These are phyloP conservation scores for Brachyopa scutellaris DNA, from an alignment of 2,888 invertebrate genomes.

Conservation along the genomic window DNA sequence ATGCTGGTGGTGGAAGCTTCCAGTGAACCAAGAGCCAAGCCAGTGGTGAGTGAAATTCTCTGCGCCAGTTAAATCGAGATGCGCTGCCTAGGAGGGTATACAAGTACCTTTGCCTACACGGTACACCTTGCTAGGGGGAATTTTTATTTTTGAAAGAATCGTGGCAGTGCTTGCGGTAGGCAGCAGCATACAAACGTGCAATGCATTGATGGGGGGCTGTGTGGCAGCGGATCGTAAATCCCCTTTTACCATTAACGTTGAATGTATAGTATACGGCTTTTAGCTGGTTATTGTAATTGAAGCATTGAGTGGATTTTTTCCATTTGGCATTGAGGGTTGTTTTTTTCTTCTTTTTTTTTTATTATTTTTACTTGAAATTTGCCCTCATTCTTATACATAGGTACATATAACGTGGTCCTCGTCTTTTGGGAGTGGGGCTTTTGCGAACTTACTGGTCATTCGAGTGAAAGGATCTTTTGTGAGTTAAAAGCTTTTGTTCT, in stretches of 20 bases:
- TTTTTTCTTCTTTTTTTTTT: conserved; percentile 9
- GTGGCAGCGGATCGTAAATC: conserved; percentile 53
- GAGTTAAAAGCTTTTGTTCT: conserved; percentile 11
- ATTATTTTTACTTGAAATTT: conserved; percentile 44
- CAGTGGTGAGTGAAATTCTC: conserved; percentile 3
- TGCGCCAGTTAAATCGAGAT: conserved; percentile 34
- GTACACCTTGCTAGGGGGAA: conserved; percentile 24
- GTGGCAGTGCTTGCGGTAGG: conserved; percentile 62
- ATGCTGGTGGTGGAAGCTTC: conserved; percentile 47
- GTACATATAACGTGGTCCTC: conserved; percentile 5
- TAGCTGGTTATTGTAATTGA: conserved; percentile 64
- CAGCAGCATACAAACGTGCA: conserved; percentile 71
- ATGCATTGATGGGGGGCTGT: conserved; percentile 51
- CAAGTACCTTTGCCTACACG: conserved; percentile 27
- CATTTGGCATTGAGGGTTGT: conserved; percentile 54
- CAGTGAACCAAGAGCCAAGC: conserved; percentile 18
- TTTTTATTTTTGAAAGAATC: conserved; percentile 66
- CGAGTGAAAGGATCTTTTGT: conserved; percentile 15
- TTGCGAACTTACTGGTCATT: conserved; percentile 9
- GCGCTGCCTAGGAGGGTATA: conserved; percentile 20
- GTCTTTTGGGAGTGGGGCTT: conserved; percentile 8
- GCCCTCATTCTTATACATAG: too few relatives aligned
- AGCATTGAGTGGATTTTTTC: conserved; percentile 66
- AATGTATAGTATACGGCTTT: conserved; percentile 47
- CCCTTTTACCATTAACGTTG: conserved; percentile 58